Evolutionary conservation across 1,140 invertebrate species (phyloP).

Genomic region (Drosophila pseudoananassae): DNA sequence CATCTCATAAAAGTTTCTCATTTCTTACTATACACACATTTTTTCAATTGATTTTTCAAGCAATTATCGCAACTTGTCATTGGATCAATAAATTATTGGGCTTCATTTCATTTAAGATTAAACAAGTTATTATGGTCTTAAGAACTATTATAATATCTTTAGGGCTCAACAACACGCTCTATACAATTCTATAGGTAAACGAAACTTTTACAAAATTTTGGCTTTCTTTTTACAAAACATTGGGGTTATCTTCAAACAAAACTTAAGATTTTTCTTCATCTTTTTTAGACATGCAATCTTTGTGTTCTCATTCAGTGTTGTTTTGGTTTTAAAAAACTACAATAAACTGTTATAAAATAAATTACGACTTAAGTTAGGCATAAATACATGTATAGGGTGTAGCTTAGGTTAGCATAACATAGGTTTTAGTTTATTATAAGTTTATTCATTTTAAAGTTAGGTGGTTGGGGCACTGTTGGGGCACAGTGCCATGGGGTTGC

Average conservation of each 20-base stretch:
- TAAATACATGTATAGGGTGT: slow-evolving; percentile 47
- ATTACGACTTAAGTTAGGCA: slow-evolving; percentile 61
- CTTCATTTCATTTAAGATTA: slow-evolving; percentile 38
- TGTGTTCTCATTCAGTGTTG: slow-evolving; percentile 41
- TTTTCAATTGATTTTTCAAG: slow-evolving; percentile 13
- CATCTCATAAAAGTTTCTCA: slow-evolving; percentile 20
- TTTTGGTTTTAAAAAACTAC: slow-evolving; percentile 70
- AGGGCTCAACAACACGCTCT: slow-evolving; percentile 59
- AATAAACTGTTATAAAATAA: slow-evolving; percentile 78
- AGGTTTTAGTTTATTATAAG: slow-evolving; percentile 49
- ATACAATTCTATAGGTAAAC: slow-evolving; percentile 52
- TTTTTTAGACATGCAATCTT: slow-evolving; percentile 30
- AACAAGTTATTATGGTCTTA: slow-evolving; percentile 42
- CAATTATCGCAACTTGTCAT: slow-evolving; percentile 19
- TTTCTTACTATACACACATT: slow-evolving; percentile 7
- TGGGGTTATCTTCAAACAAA: slow-evolving; percentile 9
- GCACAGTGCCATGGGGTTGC: slow-evolving; percentile 21
- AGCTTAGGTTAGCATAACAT: slow-evolving; percentile 54
- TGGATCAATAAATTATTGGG: slow-evolving; percentile 46
- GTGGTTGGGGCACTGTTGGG: slow-evolving; percentile 52
- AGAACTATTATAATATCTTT: slow-evolving; percentile 58
- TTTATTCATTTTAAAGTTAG: slow-evolving; percentile 58
- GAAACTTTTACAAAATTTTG: slow-evolving; percentile 35
- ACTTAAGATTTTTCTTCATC: slow-evolving; percentile 14
- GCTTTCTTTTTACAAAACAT: slow-evolving; percentile 37